A percentile compares a stretch with the other conserved stretches of the same genome.
These are phyloP conservation scores for Drosophila subpulchrella DNA, from an alignment of 1,140 invertebrate species.

Conservation along the genomic window DNA sequence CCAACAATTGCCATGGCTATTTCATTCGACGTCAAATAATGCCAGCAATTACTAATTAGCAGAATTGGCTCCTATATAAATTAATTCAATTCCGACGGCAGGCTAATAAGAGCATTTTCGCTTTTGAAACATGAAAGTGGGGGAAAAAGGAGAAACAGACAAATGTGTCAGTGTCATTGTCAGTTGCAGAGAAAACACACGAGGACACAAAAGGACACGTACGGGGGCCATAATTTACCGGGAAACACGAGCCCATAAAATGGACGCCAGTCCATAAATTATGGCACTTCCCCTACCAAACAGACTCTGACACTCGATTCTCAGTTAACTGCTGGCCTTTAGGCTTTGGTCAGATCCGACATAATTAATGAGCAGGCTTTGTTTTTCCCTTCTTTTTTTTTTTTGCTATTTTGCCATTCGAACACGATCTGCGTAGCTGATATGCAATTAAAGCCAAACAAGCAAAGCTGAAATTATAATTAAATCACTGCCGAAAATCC, in stretches of 20 bases:
- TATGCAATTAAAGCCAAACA: slow-evolving; percentile 47
- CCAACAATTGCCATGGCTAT: slow-evolving; percentile 25
- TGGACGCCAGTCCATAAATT: slow-evolving; percentile 67
- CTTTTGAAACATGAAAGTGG: slow-evolving; percentile 18
- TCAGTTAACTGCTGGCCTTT: slow-evolving; percentile 17
- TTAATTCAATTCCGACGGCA: slow-evolving; percentile 52
- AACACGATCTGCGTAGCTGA: slow-evolving; percentile 15
- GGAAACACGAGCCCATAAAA: slow-evolving; percentile 56
- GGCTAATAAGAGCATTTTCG: slow-evolving; percentile 43
- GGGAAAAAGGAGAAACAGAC: background rate
- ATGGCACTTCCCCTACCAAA: slow-evolving; percentile 26
- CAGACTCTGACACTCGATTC: slow-evolving; percentile 32
- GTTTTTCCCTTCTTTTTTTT: background rate
- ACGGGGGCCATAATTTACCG: slow-evolving; percentile 55
- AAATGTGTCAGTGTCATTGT: slow-evolving; percentile 54
- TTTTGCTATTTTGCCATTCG: background rate
- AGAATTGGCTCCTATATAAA: slow-evolving; percentile 43
- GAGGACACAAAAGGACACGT: slow-evolving; percentile 50
- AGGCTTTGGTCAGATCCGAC: slow-evolving; percentile 12
- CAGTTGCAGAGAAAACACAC: slow-evolving; percentile 18
- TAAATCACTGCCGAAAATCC: slow-evolving; percentile 35
- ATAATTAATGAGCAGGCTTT: slow-evolving; percentile 19
- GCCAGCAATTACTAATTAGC: slow-evolving; percentile 58
- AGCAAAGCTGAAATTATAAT: slow-evolving; percentile 14
- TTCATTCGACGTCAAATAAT: slow-evolving; percentile 25